Percentiles rank a stretch among this genome's conserved stretches.
Conservation (phyloP, 1,140 invertebrate genomes). For the Monomorium pharaonis region DNA sequence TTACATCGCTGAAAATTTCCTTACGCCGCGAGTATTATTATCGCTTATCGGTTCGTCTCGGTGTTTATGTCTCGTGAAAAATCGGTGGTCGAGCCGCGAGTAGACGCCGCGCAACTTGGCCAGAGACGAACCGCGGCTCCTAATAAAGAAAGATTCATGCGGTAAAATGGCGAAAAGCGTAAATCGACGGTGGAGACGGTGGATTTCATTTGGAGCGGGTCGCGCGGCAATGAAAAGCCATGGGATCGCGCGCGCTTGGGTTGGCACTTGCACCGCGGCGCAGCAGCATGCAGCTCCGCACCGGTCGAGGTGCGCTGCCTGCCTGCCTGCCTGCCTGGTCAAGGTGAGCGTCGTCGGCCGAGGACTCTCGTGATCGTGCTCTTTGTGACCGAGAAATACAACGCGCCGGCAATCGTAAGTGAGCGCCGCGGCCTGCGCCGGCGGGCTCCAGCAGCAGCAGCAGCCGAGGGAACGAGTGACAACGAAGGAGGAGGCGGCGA, state of each 20-base stretch:
- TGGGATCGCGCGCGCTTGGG: neutral
- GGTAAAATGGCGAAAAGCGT: too few species aligned
- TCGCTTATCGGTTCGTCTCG: neutral
- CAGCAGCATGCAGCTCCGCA: neutral
- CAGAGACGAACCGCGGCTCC: neutral
- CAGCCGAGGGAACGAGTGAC: conserved; percentile 3
- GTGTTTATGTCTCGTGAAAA: neutral
- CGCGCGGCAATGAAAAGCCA: neutral
- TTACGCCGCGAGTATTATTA: too few species aligned
- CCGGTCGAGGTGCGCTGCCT: conserved; percentile 28
- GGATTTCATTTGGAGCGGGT: neutral
- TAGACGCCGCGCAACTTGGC: neutral
- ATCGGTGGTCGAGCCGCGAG: neutral
- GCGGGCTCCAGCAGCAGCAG: neutral
- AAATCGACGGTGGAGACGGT: too few species aligned
- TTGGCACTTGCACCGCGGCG: neutral
- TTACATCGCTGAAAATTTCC: neutral
- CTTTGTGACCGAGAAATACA: conserved; percentile 68
- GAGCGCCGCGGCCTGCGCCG: neutral
- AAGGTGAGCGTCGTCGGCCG: conserved; percentile 67
- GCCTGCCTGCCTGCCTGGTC: conserved; percentile 61
- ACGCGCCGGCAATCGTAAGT: conserved; percentile 44
- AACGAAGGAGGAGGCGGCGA: conserved; percentile 19
- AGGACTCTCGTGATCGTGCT: conserved; percentile 62
- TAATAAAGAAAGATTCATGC: too few species aligned